Evolutionary conservation across 2,888 invertebrate species (phyloP).

Genomic region (Atethmia centrago): DNA sequence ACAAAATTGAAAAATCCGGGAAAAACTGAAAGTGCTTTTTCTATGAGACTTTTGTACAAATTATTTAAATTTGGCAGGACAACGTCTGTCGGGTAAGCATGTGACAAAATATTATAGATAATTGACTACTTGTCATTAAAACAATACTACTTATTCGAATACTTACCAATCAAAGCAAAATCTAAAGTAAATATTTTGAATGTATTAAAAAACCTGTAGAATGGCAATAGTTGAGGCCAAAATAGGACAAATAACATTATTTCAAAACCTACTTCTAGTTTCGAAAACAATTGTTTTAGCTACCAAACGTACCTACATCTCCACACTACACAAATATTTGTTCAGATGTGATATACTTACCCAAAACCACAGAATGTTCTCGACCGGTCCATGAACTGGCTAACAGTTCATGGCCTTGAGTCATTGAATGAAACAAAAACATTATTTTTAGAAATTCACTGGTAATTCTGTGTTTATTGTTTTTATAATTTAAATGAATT

Average conservation of each 20-base stretch:
- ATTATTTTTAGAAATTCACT: slow-evolving; percentile 2
- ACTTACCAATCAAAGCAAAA: background rate
- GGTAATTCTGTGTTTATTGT: background rate
- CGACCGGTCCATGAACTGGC: background rate
- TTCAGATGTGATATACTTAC: slow-evolving; percentile 17
- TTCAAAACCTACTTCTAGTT: background rate
- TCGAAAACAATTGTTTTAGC: background rate
- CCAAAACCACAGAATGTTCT: background rate
- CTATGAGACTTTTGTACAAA: too few relatives aligned
- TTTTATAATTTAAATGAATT: background rate
- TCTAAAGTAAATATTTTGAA: background rate
- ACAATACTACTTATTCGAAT: background rate
- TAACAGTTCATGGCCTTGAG: slow-evolving; percentile 2
- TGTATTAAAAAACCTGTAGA: background rate
- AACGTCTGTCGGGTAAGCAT: too few relatives aligned
- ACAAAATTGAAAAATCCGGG: too few relatives aligned
- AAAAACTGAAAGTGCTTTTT: too few relatives aligned
- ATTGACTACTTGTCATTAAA: background rate
- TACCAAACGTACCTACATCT: background rate
- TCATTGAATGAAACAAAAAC: slow-evolving; percentile 4
- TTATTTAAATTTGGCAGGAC: too few relatives aligned
- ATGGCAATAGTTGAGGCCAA: background rate
- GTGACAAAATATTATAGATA: background rate
- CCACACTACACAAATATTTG: slow-evolving; percentile 7
- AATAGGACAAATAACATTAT: background rate